phyloP scores from a whole-genome alignment of 2,113 vertebrate species.

The Neoarius graeffei region DNA sequence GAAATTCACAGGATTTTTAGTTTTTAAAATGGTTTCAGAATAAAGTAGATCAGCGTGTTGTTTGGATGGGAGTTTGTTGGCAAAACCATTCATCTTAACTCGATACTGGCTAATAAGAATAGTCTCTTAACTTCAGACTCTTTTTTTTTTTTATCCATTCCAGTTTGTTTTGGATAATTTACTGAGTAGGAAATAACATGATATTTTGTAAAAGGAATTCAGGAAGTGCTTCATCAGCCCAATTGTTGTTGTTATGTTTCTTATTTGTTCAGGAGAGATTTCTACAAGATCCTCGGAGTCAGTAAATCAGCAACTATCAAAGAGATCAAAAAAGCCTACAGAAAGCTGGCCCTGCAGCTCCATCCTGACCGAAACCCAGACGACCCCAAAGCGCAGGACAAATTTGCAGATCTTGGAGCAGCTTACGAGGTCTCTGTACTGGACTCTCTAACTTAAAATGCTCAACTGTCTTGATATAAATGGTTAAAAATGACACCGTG shows the following conservation, averaged over 20 bases:
- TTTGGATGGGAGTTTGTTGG: background rate
- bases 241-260: background rate
- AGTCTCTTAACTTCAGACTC: background rate
- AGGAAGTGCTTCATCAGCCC: background rate
- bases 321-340: slow-evolving; percentile 98
- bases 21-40: background rate
- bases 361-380: slow-evolving; percentile 96
- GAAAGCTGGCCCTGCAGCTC: slow-evolving; percentile 92
- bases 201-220: background rate
- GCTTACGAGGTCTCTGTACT: slow-evolving; percentile 84
- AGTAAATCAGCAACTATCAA: slow-evolving; percentile 85
- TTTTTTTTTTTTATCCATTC: background rate
- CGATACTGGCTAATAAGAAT: too few species aligned
- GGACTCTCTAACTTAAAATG: background rate
- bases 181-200: background rate
- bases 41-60: background rate
- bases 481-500: too few species aligned
- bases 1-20: background rate
- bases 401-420: slow-evolving; percentile 94
- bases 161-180: background rate
- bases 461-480: background rate
- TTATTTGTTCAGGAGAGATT: slow-evolving; percentile 80
- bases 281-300: slow-evolving; percentile 96
- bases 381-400: slow-evolving; percentile 91
- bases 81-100: background rate